Percentiles rank a stretch among this genome's conserved stretches.
phyloP scores from a whole-genome alignment of 92 coral and sea anemone genomes.

The Micromussa lordhowensis region DNA sequence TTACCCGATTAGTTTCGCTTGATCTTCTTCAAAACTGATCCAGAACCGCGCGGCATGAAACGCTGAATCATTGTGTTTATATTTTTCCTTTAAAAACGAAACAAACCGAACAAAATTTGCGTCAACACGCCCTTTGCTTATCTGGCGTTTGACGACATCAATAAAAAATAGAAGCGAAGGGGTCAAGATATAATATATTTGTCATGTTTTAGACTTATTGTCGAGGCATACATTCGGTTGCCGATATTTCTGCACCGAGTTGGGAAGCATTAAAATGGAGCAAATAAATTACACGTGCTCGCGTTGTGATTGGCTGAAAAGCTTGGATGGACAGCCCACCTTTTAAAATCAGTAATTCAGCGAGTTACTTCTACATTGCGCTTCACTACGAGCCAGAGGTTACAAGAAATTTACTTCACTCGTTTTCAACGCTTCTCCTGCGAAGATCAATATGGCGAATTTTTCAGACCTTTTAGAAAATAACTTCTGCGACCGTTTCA shows the following conservation, averaged over 20 bases:
- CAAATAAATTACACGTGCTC: not conserved
- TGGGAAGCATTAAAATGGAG: not conserved
- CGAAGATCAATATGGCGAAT: not conserved
- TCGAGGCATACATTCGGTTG: not conserved
- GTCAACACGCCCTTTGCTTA: not conserved
- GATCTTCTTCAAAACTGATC: not conserved
- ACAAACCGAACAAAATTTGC: not conserved
- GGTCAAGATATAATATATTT: not conserved
- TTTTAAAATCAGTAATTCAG: not conserved
- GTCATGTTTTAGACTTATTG: not conserved
- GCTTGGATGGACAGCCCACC: not conserved
- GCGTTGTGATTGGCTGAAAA: not conserved
- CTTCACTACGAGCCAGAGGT: not conserved
- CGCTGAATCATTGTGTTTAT: not conserved
- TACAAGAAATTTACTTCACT: not conserved
- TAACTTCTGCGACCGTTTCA: conserved; percentile 27
- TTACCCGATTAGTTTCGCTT: not conserved
- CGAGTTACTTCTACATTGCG: not conserved
- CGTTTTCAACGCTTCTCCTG: not conserved
- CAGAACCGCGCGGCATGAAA: not conserved
- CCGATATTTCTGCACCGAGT: not conserved
- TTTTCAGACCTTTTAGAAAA: not conserved
- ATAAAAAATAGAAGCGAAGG: not conserved
- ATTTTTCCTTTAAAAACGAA: not conserved
- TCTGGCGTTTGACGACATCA: not conserved